Base-by-base conservation (phyloP, 2,888 invertebrate species). In the Mellilla xanthometata region DNA sequence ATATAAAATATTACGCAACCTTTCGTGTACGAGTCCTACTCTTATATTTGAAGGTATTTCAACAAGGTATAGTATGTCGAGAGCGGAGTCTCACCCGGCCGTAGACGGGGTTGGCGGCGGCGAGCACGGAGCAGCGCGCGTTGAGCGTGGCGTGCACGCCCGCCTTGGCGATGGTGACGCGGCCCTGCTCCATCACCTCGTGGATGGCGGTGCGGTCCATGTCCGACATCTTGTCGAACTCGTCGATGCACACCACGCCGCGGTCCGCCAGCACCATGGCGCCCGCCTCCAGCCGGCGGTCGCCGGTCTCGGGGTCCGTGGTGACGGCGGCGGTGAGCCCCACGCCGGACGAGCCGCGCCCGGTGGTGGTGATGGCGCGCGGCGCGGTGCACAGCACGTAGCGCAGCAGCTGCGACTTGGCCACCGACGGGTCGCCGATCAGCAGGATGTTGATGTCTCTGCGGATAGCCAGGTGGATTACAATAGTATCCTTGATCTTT, bases 251-350 rank as follows among this genome's bases (percentile, higher is more conserved):
- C 32, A 99, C 99, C 33, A 99, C 96, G 13, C 99, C 99, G 47
- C 99, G 93, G 88, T 99, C 99, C 0, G 99, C 99, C 24, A 99
- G 81, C n/a, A 99, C 99, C 99, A 99, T 99, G 42, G 99, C 99
- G 54, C 99, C 99, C 0, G 99, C 99, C 84, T 99, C 99, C 46
- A 99, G 76, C 91, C 92, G 90, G 36, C 95, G 88, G 56, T 95
- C 95, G 0, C 96, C 97, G 1, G 97, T 97, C 72, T 99, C 99
- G 44, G 95, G 94, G 78, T 99, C 99, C 0, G 96, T 95, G 4
- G 99, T 99, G 2, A 99, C 99, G 6, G 99, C 99, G 3, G 99
- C 99, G 0, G 99, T 99, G 46, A 99, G 91, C 88, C 99, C 99
- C 2, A 99, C 99, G 40, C 99, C 99, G 0, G 98, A 98, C 1